These are phyloP conservation scores for Drosophila pseudotakahashii DNA, from an alignment of 2,888 invertebrate species.

Conservation along the genomic window DNA sequence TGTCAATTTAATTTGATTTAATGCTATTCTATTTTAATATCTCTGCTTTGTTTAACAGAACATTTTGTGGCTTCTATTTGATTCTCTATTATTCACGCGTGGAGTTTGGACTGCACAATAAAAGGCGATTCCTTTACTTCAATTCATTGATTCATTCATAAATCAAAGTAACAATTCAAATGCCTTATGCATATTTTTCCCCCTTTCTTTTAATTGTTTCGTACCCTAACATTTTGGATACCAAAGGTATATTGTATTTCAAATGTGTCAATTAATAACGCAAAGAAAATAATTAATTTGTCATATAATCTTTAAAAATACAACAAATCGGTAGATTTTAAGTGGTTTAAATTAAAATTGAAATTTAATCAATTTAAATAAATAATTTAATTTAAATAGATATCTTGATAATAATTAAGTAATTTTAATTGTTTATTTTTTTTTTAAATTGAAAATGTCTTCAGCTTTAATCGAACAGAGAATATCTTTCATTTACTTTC, in stretches of 20 bases:
- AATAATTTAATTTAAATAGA: too few relatives aligned
- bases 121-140: constrained; percentile 5
- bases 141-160: constrained; percentile 10
- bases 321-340: too few relatives aligned
- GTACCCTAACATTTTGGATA: not conserved
- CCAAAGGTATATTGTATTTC: not conserved
- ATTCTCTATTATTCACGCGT: constrained; percentile 1
- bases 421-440: too few relatives aligned
- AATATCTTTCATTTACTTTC: too few relatives aligned
- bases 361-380: too few relatives aligned
- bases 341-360: too few relatives aligned
- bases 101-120: constrained; percentile 2
- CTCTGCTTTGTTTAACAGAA: constrained; percentile 1
- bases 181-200: not conserved
- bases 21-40: constrained; percentile 31
- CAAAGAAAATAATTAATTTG: too few relatives aligned
- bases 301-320: too few relatives aligned
- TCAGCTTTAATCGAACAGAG: too few relatives aligned
- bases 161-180: constrained; percentile 3
- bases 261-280: not conserved
- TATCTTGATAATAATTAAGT: too few relatives aligned
- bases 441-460: too few relatives aligned
- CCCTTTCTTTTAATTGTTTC: constrained; percentile 4
- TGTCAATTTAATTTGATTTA: constrained; percentile 63
- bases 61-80: not conserved